These are phyloP conservation scores for Chaunax sp. DNA, from an alignment of 2,797 vertebrate genomes.

Conservation along the genomic window DNA sequence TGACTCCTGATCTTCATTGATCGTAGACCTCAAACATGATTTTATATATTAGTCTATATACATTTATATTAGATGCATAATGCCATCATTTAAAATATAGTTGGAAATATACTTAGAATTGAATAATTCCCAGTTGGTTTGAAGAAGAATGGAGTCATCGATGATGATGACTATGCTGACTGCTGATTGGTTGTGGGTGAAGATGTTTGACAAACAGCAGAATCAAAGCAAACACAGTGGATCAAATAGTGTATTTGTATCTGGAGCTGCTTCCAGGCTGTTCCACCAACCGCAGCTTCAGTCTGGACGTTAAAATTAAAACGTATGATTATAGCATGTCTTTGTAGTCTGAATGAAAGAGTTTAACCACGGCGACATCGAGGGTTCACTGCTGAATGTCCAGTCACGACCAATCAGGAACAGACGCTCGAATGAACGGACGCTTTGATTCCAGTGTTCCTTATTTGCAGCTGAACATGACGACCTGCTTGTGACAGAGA, in stretches of 20 bases:
- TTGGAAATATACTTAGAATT: not conserved
- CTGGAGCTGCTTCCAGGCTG: not conserved
- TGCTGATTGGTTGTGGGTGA: not conserved
- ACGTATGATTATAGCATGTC: not conserved
- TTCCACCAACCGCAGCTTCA: not conserved
- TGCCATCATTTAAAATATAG: too few relatives aligned
- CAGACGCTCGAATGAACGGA: not conserved
- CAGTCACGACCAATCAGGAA: not conserved
- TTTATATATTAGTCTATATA: not conserved
- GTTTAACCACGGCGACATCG: not conserved
- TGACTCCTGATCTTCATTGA: not conserved
- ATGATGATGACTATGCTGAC: not conserved
- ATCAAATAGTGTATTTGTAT: not conserved
- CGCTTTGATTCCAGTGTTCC: too few relatives aligned
- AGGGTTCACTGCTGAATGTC: not conserved
- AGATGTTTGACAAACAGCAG: not conserved
- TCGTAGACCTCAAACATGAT: not conserved
- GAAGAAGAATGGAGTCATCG: not conserved
- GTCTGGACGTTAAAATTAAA: not conserved
- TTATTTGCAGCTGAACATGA: not conserved
- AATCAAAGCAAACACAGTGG: not conserved
- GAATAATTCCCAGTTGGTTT: not conserved
- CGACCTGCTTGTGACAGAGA: not conserved
- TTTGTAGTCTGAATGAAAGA: not conserved
- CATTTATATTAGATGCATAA: too few relatives aligned